Evolutionary conservation across 2,797 vertebrate genomes (phyloP), one percentile per base, ranked within the genome.

Genomic region (Notolabrus celidotus): DNA sequence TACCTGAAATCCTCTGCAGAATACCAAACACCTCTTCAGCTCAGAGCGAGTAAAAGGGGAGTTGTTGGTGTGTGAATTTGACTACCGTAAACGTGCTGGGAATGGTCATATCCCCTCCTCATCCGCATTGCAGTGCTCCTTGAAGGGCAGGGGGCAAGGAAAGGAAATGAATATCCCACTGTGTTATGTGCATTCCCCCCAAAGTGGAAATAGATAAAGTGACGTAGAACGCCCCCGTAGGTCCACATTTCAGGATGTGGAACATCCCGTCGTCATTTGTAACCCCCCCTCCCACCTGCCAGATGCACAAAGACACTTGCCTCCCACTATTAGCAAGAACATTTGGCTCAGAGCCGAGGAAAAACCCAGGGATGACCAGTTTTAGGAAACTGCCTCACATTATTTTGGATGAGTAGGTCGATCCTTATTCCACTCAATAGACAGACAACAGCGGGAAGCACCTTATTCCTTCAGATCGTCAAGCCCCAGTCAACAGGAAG

Each of bases 131-230:
- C 89, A 63, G 88, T 87, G 57, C 72, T 80, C 61, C 65, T 78
- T 55, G 77, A 74, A 81, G 82, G 80, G 67, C 66, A 69, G 67
- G 77, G 67, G 74, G 59, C 71, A 64, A 50, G 25, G 49, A 52
- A 36, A 79, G 81, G 85, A 90, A 86, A 85, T 74, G 34, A 85
- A 80, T 77, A 83, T 71, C 86, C 76, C 58, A 12, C 80, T 56
- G 83, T 79, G 79, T 74, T 77, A 67, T 82, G 80, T 82, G 60
- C 86, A 34, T 82, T 80, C 80, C 45, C n/a, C 84, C 71, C 62
- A 74, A 84, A 70, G 81, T 88, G 89, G 86, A 89, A 89, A 79
- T 53, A 22, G 73, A 88, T 88, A 83, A 84, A 81, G 77, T 85
- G 72, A 82, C 45, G 58, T 74, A 0, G 67, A 63, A 54, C 11